These are phyloP conservation scores for Hemistola chrysoprasaria DNA, from an alignment of 2,888 invertebrate genomes.

Conservation along the genomic window DNA sequence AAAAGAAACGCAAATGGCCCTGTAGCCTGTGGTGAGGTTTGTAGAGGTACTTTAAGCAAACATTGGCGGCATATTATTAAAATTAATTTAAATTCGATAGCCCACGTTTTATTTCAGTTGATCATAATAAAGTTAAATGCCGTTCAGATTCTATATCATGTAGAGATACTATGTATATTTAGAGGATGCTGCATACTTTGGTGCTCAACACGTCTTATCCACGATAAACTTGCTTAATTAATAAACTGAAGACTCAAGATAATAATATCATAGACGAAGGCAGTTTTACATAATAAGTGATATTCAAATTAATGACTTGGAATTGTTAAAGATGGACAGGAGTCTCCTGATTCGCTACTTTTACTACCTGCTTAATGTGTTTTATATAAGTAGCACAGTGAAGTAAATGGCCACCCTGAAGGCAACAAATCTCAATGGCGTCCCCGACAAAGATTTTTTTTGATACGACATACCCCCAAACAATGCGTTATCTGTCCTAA, in stretches of 20 bases:
- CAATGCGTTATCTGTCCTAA: slow-evolving; percentile 78
- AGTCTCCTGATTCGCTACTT: too few relatives aligned
- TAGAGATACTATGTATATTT: too few relatives aligned
- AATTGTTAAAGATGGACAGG: too few relatives aligned
- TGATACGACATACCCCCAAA: slow-evolving; percentile 66
- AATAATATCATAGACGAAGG: too few relatives aligned
- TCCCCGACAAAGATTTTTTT: slow-evolving; percentile 74
- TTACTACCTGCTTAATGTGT: slow-evolving; percentile 42
- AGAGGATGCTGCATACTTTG: too few relatives aligned
- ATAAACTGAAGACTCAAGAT: too few relatives aligned
- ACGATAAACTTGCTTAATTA: too few relatives aligned
- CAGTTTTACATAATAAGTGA: too few relatives aligned
- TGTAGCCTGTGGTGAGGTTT: slow-evolving; percentile 35
- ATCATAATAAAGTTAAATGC: too few relatives aligned
- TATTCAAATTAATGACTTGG: too few relatives aligned
- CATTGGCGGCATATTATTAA: slow-evolving; percentile 59
- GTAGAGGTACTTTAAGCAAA: slow-evolving; percentile 53
- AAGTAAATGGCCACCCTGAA: slow-evolving; percentile 73
- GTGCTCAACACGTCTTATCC: too few relatives aligned
- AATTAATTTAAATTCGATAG: slow-evolving; percentile 70
- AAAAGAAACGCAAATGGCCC: slow-evolving; percentile 61
- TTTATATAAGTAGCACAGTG: slow-evolving; percentile 59
- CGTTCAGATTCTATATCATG: too few relatives aligned
- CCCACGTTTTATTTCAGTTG: slow-evolving; percentile 46
- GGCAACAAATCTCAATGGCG: slow-evolving; percentile 65